Percentiles rank a stretch among this genome's conserved stretches.
Conservation (phyloP, 2,797 vertebrate species). For the Schizothorax lantsangensis region DNA sequence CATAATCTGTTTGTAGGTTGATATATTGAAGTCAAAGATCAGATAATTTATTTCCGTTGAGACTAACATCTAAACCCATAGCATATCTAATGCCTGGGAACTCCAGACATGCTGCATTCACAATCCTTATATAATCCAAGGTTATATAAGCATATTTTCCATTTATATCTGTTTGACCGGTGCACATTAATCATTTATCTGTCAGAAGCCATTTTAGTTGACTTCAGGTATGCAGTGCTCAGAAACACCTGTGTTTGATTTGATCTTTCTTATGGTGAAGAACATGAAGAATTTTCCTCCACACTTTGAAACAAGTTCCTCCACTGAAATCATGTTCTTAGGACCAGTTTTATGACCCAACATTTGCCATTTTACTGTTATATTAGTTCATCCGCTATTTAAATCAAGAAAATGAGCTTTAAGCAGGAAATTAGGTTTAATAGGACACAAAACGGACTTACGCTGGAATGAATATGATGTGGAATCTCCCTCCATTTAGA, state of each 20-base stretch:
- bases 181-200: constrained; percentile 29
- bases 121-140: constrained; percentile 8
- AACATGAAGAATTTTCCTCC: background rate
- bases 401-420: background rate
- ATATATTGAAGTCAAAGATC: background rate
- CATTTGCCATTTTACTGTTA: background rate
- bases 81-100: background rate
- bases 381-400: background rate
- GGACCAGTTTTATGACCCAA: background rate
- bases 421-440: background rate
- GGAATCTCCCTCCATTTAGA: constrained; percentile 25
- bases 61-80: background rate
- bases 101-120: background rate
- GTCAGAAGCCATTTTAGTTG: background rate
- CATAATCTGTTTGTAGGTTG: background rate
- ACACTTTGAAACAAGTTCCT: background rate
- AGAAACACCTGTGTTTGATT: constrained; percentile 10
- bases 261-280: background rate
- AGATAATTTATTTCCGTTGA: background rate
- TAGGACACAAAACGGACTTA: background rate
- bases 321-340: background rate
- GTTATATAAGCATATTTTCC: constrained; percentile 10
- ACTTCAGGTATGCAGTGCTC: background rate
- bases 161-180: background rate
- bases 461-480: background rate